Percentiles rank a stretch among this genome's conserved stretches.
Conservation (phyloP, 2,113 vertebrate species). For the Rhynchopsitta pachyrhyncha region DNA sequence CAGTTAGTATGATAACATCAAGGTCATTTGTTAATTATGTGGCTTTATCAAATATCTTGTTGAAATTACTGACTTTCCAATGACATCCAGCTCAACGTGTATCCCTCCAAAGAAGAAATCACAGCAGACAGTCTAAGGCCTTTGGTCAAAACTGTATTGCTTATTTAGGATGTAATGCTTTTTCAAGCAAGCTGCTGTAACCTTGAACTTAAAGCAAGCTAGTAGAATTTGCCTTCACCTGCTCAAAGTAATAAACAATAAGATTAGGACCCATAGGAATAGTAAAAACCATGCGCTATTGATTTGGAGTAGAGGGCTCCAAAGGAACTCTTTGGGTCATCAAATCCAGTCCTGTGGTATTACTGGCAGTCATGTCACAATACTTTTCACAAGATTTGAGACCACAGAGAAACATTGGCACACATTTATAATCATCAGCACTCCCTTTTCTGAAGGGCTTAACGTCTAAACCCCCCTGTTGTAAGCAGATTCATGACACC, state of each 20-base stretch:
- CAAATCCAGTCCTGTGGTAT: neutral
- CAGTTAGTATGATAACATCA: constrained; percentile 50
- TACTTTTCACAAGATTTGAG: neutral
- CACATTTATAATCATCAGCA: neutral
- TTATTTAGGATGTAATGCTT: constrained; percentile 6
- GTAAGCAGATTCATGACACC: neutral
- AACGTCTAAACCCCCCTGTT: neutral
- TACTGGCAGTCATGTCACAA: neutral
- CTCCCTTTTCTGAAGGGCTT: neutral
- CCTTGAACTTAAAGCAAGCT: neutral
- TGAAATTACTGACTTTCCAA: constrained; percentile 46
- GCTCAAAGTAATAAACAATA: neutral
- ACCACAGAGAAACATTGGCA: neutral
- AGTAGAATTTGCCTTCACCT: constrained; percentile 1
- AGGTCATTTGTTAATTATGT: constrained; percentile 53
- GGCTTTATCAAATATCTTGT: constrained; percentile 62
- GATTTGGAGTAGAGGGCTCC: neutral
- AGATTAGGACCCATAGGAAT: neutral
- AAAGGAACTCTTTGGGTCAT: neutral
- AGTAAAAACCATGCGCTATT: neutral
- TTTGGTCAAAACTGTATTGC: neutral
- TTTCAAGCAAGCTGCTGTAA: neutral
- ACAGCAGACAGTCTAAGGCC: neutral
- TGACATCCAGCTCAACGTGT: constrained; percentile 30
- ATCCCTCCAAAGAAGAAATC: neutral